Percentiles rank a stretch among this genome's conserved stretches.
phyloP scores from a whole-genome alignment of 2,113 vertebrate species.

The Colistium nudipinnis region DNA sequence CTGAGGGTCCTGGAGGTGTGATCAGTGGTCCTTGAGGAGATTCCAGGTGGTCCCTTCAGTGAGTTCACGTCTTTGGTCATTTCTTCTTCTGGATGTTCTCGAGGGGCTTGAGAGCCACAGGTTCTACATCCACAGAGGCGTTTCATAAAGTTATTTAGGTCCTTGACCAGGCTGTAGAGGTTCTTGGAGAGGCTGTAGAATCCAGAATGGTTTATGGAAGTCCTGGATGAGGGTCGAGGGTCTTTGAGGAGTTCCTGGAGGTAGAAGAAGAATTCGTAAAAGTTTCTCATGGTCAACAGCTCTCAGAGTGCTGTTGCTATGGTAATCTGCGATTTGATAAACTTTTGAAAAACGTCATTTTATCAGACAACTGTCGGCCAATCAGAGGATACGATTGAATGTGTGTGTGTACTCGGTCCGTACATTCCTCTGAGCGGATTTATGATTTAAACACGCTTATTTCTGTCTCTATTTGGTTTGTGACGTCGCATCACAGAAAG shows the following conservation, averaged over 20 bases:
- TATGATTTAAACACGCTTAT: too few relatives aligned
- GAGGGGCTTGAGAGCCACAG: neutral
- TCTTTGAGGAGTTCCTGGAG: neutral
- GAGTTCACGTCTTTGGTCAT: too few relatives aligned
- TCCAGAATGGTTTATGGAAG: neutral
- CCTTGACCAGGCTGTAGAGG: neutral
- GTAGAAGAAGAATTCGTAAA: neutral
- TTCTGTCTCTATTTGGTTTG: neutral
- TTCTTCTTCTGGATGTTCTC: too few relatives aligned
- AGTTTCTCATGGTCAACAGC: neutral
- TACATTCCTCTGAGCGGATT: neutral
- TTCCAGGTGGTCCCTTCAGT: too few relatives aligned
- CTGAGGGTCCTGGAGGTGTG: neutral
- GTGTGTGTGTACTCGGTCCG: neutral
- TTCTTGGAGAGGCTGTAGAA: neutral
- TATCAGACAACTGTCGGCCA: neutral
- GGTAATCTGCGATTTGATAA: neutral
- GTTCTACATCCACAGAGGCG: too few relatives aligned
- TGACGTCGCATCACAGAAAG: slow-evolving; percentile 25
- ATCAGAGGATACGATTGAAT: slow-evolving; percentile 1
- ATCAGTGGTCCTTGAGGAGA: neutral
- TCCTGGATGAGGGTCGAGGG: neutral
- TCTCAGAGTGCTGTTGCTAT: neutral
- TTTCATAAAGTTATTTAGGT: too few relatives aligned
- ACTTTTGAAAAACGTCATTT: neutral